Conservation (phyloP, 2,797 vertebrate species). For the Oreochromis grahami region DNA sequence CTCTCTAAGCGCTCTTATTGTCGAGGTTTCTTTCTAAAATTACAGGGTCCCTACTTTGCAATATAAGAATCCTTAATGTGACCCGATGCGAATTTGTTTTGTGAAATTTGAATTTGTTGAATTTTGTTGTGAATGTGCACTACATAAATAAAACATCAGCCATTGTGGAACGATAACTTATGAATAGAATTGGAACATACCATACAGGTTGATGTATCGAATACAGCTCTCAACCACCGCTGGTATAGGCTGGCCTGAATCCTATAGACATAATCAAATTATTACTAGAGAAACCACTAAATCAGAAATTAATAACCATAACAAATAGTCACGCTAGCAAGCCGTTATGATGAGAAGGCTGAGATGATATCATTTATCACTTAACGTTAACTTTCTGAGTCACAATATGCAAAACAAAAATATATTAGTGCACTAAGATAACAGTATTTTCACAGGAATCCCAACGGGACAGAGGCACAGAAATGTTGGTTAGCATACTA, state of each 20-base stretch:
- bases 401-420: slow-evolving; percentile 4
- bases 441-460: slow-evolving; percentile 9
- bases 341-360: neutral
- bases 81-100: neutral
- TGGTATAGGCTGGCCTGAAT: slow-evolving; percentile 93
- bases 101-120: neutral
- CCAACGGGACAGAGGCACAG: slow-evolving; percentile 43
- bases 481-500: slow-evolving; percentile 42
- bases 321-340: neutral
- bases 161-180: neutral
- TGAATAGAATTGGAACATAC: slow-evolving; percentile 68
- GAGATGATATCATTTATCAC: neutral
- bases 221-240: slow-evolving; percentile 96
- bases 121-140: neutral
- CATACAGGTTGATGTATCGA: slow-evolving; percentile 97
- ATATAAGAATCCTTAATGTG: neutral
- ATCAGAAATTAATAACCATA: neutral
- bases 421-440: neutral
- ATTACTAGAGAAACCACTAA: neutral
- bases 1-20: neutral
- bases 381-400: neutral
- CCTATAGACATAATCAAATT: slow-evolving; percentile 58
- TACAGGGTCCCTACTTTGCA: neutral
- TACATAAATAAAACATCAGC: neutral
- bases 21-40: neutral